Percentiles rank a stretch among this genome's conserved stretches.
phyloP scores from a whole-genome alignment of 2,888 invertebrate species.

The Thysanoteuthis rhombus region DNA sequence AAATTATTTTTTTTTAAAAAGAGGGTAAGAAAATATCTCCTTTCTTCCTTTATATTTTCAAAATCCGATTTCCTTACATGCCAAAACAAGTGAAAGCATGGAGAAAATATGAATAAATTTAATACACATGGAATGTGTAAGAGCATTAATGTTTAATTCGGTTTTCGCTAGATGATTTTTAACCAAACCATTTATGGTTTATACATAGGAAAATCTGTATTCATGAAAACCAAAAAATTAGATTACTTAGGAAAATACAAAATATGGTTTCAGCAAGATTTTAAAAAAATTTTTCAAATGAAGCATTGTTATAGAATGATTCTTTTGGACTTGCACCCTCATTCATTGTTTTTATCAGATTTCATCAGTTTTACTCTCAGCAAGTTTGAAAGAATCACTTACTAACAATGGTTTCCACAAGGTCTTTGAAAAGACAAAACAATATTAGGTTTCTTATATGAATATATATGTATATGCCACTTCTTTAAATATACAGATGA shows the following conservation, averaged over 20 bases:
- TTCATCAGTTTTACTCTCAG: background rate
- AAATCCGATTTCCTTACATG: too few relatives aligned
- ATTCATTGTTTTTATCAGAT: too few relatives aligned
- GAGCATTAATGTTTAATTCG: background rate
- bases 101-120: background rate
- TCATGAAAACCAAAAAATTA: background rate
- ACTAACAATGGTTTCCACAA: background rate
- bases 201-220: background rate
- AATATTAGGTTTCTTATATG: background rate
- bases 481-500: too few relatives aligned
- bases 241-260: background rate
- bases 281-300: background rate
- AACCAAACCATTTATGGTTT: background rate
- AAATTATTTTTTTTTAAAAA: too few relatives aligned
- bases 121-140: background rate
- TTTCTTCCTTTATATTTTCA: background rate
- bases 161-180: background rate
- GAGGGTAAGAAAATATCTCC: too few relatives aligned
- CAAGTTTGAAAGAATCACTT: too few relatives aligned
- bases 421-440: background rate
- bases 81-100: background rate
- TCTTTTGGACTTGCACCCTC: background rate
- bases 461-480: too few relatives aligned
- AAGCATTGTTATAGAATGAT: background rate
- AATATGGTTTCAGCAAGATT: background rate